Percentiles rank a stretch among this genome's conserved stretches.
Conservation (phyloP, 2,888 invertebrate genomes). For the Galerucella nymphaeae region DNA sequence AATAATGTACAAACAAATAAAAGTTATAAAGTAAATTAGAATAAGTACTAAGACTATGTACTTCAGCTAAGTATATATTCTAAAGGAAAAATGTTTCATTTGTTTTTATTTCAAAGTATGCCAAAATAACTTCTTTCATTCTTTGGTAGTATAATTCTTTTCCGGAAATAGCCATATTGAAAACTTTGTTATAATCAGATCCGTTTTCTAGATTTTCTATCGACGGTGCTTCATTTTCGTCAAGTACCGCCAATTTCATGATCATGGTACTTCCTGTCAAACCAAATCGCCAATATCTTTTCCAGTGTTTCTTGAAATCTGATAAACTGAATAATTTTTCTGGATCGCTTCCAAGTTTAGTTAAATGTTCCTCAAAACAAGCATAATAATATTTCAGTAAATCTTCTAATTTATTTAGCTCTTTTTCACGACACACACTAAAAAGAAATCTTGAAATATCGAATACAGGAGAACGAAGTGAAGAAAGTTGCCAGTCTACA, state of each 20-base stretch:
- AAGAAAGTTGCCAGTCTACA: conserved; percentile 25
- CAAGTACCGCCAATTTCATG: conserved; percentile 20
- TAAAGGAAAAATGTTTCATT: background rate
- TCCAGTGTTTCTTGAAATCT: conserved; percentile 31
- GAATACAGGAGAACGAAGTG: conserved; percentile 25
- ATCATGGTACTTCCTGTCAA: background rate
- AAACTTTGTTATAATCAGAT: conserved; percentile 1
- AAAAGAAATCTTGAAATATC: conserved; percentile 28
- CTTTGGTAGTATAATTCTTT: conserved; percentile 28
- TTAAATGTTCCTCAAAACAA: conserved; percentile 14
- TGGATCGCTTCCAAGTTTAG: conserved; percentile 27
- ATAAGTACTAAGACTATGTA: too few species aligned
- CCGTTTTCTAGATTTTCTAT: conserved; percentile 16
- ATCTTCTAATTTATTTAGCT: conserved; percentile 20
- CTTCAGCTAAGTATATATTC: too few species aligned
- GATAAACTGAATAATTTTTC: conserved; percentile 28
- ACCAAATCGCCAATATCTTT: conserved; percentile 29
- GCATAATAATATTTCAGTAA: conserved; percentile 16
- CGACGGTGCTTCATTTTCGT: conserved; percentile 23
- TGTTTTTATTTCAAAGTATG: conserved; percentile 17
- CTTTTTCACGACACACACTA: conserved; percentile 8
- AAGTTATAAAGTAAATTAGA: too few species aligned
- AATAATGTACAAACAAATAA: too few species aligned
- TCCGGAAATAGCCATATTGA: conserved; percentile 10
- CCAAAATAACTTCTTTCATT: conserved; percentile 17